phyloP scores from a whole-genome alignment of 2,888 invertebrate species.

The Eupithecia insigniata region DNA sequence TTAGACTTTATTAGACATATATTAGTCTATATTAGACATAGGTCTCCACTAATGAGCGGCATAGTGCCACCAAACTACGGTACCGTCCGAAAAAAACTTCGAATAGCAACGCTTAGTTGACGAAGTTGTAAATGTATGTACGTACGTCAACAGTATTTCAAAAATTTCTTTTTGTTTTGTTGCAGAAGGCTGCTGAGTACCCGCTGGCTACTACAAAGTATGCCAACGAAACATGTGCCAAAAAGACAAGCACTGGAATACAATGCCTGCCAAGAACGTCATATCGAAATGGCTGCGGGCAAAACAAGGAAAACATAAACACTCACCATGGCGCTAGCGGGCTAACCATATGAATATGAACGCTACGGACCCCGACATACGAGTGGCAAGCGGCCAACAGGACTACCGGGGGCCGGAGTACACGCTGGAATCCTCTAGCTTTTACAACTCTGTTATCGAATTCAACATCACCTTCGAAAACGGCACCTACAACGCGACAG shows the following conservation, averaged over 20 bases:
- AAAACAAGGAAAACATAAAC: slow-evolving; percentile 80
- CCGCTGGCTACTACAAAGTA: slow-evolving; percentile 60
- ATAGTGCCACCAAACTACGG: too few relatives aligned
- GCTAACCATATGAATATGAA: slow-evolving; percentile 78
- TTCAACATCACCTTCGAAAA: slow-evolving; percentile 72
- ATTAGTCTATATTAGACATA: too few relatives aligned
- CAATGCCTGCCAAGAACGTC: slow-evolving; percentile 80
- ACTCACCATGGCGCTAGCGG: slow-evolving; percentile 76
- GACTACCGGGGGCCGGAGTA: slow-evolving; percentile 71
- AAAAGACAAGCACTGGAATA: slow-evolving; percentile 69
- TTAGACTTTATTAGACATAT: too few relatives aligned
- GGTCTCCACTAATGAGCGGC: too few relatives aligned
- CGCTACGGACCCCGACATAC: slow-evolving; percentile 69
- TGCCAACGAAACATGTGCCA: slow-evolving; percentile 74
- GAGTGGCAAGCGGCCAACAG: slow-evolving; percentile 77
- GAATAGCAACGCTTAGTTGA: background rate
- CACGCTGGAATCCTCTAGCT: slow-evolving; percentile 57
- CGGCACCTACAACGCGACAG: slow-evolving; percentile 61
- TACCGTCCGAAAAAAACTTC: background rate
- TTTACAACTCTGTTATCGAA: slow-evolving; percentile 64
- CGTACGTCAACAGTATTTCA: background rate
- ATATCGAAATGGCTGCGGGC: slow-evolving; percentile 80
- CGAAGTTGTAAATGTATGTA: too few relatives aligned
- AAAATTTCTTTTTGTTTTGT: slow-evolving; percentile 59
- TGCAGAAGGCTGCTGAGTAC: slow-evolving; percentile 64